Base-by-base conservation (phyloP, 2,113 vertebrate species). In the Lepus americanus region DNA sequence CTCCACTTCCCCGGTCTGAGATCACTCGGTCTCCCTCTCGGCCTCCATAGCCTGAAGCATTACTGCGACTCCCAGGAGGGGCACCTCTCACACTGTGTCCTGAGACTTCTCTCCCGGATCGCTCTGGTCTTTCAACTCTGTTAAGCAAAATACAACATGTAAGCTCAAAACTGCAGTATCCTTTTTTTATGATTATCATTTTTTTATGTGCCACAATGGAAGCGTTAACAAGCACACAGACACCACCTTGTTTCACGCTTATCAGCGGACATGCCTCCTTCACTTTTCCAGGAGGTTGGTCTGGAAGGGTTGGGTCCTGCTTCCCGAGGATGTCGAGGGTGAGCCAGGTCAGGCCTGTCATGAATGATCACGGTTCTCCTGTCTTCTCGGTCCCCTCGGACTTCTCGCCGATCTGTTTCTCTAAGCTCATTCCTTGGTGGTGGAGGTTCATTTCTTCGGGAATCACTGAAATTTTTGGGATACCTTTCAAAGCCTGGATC, bases 171-270 rank as follows among this genome's bases (percentile, higher is more conserved):
- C 90, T 80, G 67, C 29, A 31, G 90, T 94, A 85, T 73, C 90
- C 90, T 0, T 51, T n/a, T 6, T 5, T 31, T 2, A 89, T 66
- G 22, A 14, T 44, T 6, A 44, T 44, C 44, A 44, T 44, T 44
- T 44, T 44, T 53, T 12, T 16, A 39, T 7, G 12, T 3, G 6
- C 44, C n/a, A 86, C 3, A 4, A 23, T 14, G 25, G 9, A 72
- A 27, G 20, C 36, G 77, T 9, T 29, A 72, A 36, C 14, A 69
- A 86, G 67, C 29, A 25, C 77, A 39, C 6, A 2, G 59, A 22
- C 98, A 99, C 99, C 99, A 99, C 99, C 99, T 98, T 67, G 99
- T 95, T 31, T 99, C 99, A 55, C 99, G 99, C 84, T 99, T 99
- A 96, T 99, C 99, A 0, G 98, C 33, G 89, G 98, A 98, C 59